Conservation (phyloP, 2,113 vertebrate genomes). For the Arvicanthis niloticus region DNA sequence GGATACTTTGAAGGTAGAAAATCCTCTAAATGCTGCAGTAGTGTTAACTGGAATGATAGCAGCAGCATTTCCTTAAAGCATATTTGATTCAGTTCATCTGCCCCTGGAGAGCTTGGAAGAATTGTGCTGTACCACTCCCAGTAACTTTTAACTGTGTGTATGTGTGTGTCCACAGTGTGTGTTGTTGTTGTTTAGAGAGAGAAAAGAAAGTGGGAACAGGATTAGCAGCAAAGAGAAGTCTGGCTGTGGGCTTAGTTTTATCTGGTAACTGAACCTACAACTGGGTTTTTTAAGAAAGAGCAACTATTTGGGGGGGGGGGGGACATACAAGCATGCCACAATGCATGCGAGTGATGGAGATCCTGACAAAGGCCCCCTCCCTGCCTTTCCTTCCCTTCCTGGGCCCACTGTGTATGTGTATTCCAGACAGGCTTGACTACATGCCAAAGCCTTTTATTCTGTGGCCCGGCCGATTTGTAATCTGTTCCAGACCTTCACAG, state of each 20-base stretch:
- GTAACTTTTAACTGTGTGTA: background rate
- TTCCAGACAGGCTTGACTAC: slow-evolving; percentile 95
- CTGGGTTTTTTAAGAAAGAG: slow-evolving; percentile 10
- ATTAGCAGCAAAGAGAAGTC: slow-evolving; percentile 45
- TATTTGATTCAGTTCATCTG: slow-evolving; percentile 64
- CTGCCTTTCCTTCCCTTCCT: slow-evolving; percentile 87
- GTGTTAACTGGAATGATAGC: slow-evolving; percentile 38
- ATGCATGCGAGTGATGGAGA: slow-evolving; percentile 52
- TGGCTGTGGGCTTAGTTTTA: slow-evolving; percentile 58
- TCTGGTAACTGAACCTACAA: slow-evolving; percentile 54
- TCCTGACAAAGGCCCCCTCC: slow-evolving; percentile 82
- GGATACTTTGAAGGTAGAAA: slow-evolving; percentile 75
- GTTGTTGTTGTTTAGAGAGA: background rate
- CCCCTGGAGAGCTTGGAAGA: slow-evolving; percentile 54
- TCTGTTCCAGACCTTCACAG: slow-evolving; percentile 98
- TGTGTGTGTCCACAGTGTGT: background rate
- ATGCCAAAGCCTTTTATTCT: slow-evolving; percentile 95
- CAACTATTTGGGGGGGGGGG: background rate
- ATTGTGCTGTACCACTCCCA: background rate
- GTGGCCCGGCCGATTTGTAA: slow-evolving; percentile 92
- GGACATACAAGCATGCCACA: background rate
- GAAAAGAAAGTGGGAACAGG: background rate
- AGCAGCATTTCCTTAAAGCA: slow-evolving; percentile 71
- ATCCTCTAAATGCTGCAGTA: slow-evolving; percentile 68
- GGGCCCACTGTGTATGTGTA: slow-evolving; percentile 91